These are phyloP conservation scores for Tachina lurida DNA, from an alignment of 2,888 invertebrate species.

Conservation along the genomic window DNA sequence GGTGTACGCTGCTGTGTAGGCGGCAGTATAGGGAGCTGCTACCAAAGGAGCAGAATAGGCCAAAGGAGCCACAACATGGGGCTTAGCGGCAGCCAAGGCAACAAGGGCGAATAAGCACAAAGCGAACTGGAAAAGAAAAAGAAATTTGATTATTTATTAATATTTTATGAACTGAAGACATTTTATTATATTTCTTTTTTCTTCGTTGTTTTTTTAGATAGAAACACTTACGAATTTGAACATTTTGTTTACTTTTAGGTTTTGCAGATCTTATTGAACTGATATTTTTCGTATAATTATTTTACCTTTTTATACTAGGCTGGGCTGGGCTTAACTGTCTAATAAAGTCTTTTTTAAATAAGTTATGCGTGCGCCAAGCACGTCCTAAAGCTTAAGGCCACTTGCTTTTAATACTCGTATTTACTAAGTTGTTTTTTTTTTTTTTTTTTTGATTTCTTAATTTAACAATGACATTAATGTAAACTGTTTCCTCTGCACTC, in stretches of 20 bases:
- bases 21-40: constrained; percentile 69
- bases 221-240: constrained; percentile 80
- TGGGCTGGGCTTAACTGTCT: background rate
- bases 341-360: background rate
- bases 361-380: constrained; percentile 40
- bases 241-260: constrained; percentile 75
- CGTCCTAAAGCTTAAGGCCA: constrained; percentile 58
- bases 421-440: constrained; percentile 35
- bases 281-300: constrained; percentile 39
- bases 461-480: constrained; percentile 10
- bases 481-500: background rate
- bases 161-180: constrained; percentile 8
- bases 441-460: background rate
- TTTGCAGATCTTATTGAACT: constrained; percentile 67
- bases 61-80: constrained; percentile 73
- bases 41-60: constrained; percentile 73
- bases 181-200: background rate
- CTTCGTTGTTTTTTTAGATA: background rate
- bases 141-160: constrained; percentile 28
- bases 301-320: constrained; percentile 59
- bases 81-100: constrained; percentile 74
- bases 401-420: constrained; percentile 55
- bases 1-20: constrained; percentile 67
- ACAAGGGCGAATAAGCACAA: constrained; percentile 71
- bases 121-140: constrained; percentile 22